Evolutionary conservation across 2,888 invertebrate species (phyloP).

Genomic region (Cepaea hortensis): DNA sequence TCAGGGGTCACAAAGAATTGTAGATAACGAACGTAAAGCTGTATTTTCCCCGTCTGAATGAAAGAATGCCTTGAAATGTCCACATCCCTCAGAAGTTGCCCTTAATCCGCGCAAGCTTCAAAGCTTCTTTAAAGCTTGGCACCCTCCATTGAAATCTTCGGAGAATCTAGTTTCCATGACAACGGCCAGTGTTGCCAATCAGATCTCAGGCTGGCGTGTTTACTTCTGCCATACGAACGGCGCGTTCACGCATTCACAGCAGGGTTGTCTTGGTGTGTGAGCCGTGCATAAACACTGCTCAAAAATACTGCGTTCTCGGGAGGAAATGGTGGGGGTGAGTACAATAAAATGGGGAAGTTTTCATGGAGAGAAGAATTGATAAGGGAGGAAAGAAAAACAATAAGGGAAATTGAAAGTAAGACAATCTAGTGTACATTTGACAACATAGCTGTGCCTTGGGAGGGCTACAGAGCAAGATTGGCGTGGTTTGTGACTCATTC

Average conservation of each 20-base stretch:
- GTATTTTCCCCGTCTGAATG: no score
- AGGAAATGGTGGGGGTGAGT: background rate
- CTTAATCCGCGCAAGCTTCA: conserved; percentile 15
- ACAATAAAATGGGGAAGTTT: background rate
- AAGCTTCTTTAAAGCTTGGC: conserved; percentile 23
- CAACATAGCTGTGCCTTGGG: background rate
- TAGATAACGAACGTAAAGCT: no score
- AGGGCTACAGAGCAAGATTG: no score
- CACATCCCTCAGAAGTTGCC: no score
- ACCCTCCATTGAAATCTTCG: conserved; percentile 33
- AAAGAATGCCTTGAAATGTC: no score
- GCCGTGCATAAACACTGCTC: conserved; percentile 20
- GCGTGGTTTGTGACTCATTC: no score
- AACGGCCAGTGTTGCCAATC: conserved; percentile 40
- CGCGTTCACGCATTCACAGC: conserved; percentile 33
- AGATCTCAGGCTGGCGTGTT: conserved; percentile 38
- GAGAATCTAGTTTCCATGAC: conserved; percentile 40
- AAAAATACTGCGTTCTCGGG: background rate
- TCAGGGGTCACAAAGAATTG: no score
- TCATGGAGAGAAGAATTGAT: background rate
- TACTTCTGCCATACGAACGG: conserved; percentile 28
- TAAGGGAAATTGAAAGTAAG: conserved; percentile 5
- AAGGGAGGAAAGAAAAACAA: background rate
- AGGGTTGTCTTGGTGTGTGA: conserved; percentile 2
- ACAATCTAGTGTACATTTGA: background rate